Evolutionary conservation across 2,888 invertebrate species (phyloP), one percentile per base, ranked within the genome.

Genomic region (Drosophila macrospina): DNA sequence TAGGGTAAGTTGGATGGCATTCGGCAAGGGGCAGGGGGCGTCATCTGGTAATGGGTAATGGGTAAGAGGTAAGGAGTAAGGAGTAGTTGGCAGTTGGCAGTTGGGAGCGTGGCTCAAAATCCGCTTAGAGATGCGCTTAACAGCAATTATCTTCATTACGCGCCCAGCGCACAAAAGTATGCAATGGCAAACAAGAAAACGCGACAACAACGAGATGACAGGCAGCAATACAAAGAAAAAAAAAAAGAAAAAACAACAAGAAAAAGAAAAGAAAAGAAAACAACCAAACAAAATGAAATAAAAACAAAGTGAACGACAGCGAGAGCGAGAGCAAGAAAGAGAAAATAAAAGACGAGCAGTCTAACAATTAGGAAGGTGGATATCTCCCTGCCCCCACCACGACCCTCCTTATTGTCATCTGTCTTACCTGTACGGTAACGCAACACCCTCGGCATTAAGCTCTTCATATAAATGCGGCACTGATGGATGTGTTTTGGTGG

Each of bases 91-190:
- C 8, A 56, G 70, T 26, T 44, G 39, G 30, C 8, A 56, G 70
- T 26, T 44, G 39, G 30, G 36, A 39, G 62, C 37, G 72, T 81
- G 74, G 76, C 69, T 56, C 50, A 54, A 63, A 84, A 84, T 84
- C 86, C 87, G 80, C 71, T 78, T 69, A 80, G 66, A 78, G 78
- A 75, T 82, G 80, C 82, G 85, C 85, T 85, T 78, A 87, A 78
- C 87, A 85, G 85, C 85, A 87, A 85, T 85, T 87, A 85, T 85
- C 85, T 87, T 85, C 87, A 87, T 85, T 85, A 85, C 80, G 78
- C 70, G 82, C 60, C 36, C 48, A 34, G 85, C 85, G 62, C 69
- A 66, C 81, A 67, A 77, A 81, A 73, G 81, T 78, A 78, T 85
- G 78, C 69, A 65, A 69, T 62, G 67, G 37, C 67, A 73, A 68